Percentiles rank a stretch among this genome's conserved stretches.
These are phyloP conservation scores for Netelia inedita DNA, from an alignment of 2,888 invertebrate species.

Conservation along the genomic window DNA sequence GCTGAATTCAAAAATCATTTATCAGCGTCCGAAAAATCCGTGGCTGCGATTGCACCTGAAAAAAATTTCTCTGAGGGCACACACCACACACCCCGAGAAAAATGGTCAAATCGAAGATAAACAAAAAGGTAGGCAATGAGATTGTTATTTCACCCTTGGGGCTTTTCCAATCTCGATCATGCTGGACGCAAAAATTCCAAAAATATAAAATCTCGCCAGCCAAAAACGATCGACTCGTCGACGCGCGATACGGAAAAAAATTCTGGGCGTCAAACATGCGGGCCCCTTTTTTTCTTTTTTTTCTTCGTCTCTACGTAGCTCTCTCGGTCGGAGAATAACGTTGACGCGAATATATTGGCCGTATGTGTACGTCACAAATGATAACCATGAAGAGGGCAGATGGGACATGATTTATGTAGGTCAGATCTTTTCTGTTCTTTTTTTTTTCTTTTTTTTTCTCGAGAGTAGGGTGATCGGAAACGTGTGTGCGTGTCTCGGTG, in stretches of 20 bases:
- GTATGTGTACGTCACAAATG: slow-evolving; percentile 35
- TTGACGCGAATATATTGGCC: background rate
- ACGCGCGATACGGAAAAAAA: slow-evolving; percentile 44
- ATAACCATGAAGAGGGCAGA: slow-evolving; percentile 22
- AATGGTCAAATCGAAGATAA: background rate
- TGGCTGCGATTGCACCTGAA: slow-evolving; percentile 83
- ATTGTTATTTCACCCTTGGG: background rate
- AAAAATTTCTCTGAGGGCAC: slow-evolving; percentile 77
- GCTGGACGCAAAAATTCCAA: slow-evolving; percentile 83
- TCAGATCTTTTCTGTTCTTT: background rate
- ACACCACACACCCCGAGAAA: slow-evolving; percentile 70
- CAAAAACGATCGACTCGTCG: slow-evolving; percentile 80
- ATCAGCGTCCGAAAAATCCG: slow-evolving; percentile 85
- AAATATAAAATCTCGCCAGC: slow-evolving; percentile 85
- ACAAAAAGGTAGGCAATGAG: background rate
- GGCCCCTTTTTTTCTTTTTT: slow-evolving; percentile 43
- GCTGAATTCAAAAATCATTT: slow-evolving; percentile 83
- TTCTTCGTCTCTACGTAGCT: slow-evolving; percentile 1
- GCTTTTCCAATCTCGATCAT: slow-evolving; percentile 57
- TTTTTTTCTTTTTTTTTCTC: too few relatives aligned
- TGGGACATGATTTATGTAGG: slow-evolving; percentile 8
- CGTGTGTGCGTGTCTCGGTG: background rate
- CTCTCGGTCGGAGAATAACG: background rate
- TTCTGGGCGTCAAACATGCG: slow-evolving; percentile 49
- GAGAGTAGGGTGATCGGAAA: background rate